Evolutionary conservation across 2,888 invertebrate species (phyloP).

Genomic region (Archaeoteleia sp.): DNA sequence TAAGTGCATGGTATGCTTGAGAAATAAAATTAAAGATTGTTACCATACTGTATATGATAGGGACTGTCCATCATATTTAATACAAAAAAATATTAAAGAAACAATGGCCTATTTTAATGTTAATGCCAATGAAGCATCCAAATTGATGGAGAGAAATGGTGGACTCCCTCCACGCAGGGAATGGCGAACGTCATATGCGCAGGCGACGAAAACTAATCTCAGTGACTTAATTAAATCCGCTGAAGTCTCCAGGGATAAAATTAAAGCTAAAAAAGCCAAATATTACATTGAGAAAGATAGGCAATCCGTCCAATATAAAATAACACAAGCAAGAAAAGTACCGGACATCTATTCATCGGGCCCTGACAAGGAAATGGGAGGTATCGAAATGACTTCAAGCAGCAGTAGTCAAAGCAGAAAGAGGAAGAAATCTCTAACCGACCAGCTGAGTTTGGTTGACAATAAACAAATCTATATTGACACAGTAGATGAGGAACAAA

Average conservation of each 20-base stretch:
- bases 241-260: neutral
- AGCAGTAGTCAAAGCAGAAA: no score
- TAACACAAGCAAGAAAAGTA: no score
- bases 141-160: neutral
- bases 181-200: neutral
- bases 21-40: neutral
- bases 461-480: no score
- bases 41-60: constrained; percentile 4
- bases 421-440: no score
- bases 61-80: neutral
- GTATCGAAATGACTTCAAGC: no score
- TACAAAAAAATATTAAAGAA: constrained; percentile 1
- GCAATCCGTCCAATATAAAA: no score
- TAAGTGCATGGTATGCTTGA: constrained; percentile 3
- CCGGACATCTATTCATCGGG: no score
- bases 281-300: no score
- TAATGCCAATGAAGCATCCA: neutral
- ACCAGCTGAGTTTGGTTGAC: no score
- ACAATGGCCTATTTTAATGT: constrained; percentile 7
- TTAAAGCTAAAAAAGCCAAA: constrained; percentile 1
- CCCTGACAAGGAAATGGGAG: no score
- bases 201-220: neutral
- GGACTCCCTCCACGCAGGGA: neutral
- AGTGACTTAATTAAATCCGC: neutral
- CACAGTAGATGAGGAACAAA: no score